phyloP scores from a whole-genome alignment of 2,113 vertebrate species.

The Python bivittatus region DNA sequence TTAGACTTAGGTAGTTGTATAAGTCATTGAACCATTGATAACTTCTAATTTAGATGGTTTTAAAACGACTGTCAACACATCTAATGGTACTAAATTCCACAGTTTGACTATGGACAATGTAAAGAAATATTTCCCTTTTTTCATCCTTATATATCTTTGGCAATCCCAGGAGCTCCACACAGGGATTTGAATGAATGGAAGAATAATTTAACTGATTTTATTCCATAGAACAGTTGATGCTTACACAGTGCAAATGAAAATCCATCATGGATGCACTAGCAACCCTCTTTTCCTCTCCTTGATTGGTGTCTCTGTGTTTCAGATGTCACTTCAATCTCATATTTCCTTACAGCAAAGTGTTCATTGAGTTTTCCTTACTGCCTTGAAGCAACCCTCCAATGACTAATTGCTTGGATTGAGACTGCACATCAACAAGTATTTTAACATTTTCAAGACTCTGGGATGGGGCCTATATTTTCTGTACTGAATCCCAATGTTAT shows the following conservation, averaged over 20 bases:
- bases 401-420: neutral
- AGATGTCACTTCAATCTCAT: neutral
- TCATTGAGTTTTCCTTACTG: neutral
- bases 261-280: neutral
- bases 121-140: neutral
- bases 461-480: neutral
- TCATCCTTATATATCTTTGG: neutral
- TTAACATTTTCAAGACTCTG: neutral
- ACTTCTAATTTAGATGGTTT: neutral
- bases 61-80: neutral
- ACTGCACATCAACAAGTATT: neutral
- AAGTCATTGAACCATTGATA: neutral
- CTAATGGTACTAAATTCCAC: neutral
- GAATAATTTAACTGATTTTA: neutral
- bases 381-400: neutral
- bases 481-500: neutral
- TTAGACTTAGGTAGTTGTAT: neutral
- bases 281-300: neutral
- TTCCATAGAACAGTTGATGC: neutral
- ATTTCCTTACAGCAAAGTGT: neutral
- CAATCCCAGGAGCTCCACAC: neutral
- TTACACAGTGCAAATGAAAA: neutral
- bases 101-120: neutral
- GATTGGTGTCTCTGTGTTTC: neutral
- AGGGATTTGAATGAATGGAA: neutral